phyloP scores from a whole-genome alignment of 2,888 invertebrate genomes.

The Busseola fusca region DNA sequence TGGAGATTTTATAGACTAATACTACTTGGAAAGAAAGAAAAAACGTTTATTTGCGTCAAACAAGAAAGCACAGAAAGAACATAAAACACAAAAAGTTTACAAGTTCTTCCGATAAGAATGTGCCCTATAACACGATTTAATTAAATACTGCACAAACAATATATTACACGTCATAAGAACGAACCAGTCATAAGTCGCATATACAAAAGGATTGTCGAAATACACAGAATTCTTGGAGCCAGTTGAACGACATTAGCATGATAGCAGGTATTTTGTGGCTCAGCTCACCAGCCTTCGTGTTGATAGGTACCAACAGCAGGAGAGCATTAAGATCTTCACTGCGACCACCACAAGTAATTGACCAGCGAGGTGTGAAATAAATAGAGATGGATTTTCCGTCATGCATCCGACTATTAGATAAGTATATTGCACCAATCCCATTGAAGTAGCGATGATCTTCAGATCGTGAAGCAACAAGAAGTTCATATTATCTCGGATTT shows the following conservation, averaged over 20 bases:
- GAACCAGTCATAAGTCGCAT: constrained; percentile 74
- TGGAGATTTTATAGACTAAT: too few relatives aligned
- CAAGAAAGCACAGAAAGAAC: too few relatives aligned
- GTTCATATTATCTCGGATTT: constrained; percentile 40
- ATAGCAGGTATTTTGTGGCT: constrained; percentile 69
- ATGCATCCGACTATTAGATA: constrained; percentile 77
- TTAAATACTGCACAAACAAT: not conserved
- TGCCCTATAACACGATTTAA: not conserved
- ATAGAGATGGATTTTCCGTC: constrained; percentile 79
- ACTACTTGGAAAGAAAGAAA: too few relatives aligned
- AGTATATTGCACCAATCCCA: constrained; percentile 78
- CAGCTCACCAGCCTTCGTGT: constrained; percentile 67
- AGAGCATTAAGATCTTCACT: constrained; percentile 71
- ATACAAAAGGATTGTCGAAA: constrained; percentile 77
- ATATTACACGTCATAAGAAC: not conserved
- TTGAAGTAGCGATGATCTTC: constrained; percentile 78
- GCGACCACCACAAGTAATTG: constrained; percentile 72
- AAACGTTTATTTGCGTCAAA: too few relatives aligned
- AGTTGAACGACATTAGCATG: constrained; percentile 76
- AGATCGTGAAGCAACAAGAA: constrained; percentile 78
- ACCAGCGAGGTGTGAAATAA: constrained; percentile 76
- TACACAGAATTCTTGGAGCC: constrained; percentile 82
- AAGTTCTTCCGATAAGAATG: too few relatives aligned
- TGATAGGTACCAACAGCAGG: constrained; percentile 64
- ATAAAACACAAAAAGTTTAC: too few relatives aligned